Conservation (phyloP, 2,797 vertebrate species). For the Alosa sapidissima region DNA sequence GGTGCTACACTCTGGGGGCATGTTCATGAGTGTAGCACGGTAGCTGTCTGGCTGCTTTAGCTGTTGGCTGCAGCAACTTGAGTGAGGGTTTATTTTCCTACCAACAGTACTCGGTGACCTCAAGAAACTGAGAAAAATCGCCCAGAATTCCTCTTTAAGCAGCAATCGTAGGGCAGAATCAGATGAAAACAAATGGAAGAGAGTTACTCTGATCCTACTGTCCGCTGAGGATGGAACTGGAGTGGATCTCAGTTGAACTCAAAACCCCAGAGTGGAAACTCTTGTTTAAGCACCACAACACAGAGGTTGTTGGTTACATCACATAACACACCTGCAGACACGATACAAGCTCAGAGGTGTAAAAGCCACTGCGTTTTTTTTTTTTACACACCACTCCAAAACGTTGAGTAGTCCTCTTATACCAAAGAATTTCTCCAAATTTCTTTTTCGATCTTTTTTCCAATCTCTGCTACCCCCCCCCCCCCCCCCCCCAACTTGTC, state of each 20-base stretch:
- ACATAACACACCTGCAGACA: background rate
- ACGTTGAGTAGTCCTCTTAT: background rate
- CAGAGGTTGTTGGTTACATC: background rate
- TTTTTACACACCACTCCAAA: background rate
- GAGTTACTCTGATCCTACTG: background rate
- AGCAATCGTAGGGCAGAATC: background rate
- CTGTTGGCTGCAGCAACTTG: too few species aligned
- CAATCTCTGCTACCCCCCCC: background rate
- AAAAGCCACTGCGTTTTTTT: background rate
- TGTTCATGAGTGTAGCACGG: too few species aligned
- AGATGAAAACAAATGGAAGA: background rate
- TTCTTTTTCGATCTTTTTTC: background rate
- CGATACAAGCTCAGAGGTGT: background rate
- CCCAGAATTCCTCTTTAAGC: too few species aligned
- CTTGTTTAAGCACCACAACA: background rate
- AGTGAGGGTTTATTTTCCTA: too few species aligned
- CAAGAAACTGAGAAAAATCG: too few species aligned
- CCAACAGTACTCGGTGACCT: too few species aligned
- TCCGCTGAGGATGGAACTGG: background rate
- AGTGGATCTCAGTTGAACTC: too few species aligned
- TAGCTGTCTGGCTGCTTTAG: too few species aligned
- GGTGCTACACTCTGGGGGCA: too few species aligned
- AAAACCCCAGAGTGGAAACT: background rate
- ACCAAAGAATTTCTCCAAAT: background rate
- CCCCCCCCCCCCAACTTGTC: conserved; percentile 13